Percentiles rank a stretch among this genome's conserved stretches.
Evolutionary conservation across 2,888 invertebrate species (phyloP).

Genomic region (Acleris sparsana): DNA sequence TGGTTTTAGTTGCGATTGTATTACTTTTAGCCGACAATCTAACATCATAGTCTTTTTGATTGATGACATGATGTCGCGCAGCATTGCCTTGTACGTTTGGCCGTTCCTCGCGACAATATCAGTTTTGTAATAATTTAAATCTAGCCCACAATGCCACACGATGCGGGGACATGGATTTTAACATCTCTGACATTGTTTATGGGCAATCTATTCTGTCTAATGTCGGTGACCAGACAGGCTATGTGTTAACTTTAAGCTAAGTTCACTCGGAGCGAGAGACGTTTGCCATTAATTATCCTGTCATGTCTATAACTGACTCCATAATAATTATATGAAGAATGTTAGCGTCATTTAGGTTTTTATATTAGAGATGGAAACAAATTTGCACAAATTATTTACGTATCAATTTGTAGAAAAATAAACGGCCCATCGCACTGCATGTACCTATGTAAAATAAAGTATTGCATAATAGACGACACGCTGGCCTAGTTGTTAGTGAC

Average conservation of each 20-base stretch:
- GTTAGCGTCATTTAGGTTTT: constrained; percentile 1
- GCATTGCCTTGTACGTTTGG: not conserved
- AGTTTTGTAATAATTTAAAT: constrained; percentile 48
- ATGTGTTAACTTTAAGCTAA: constrained; percentile 27
- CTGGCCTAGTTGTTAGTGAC: too few relatives aligned
- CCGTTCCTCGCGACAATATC: constrained; percentile 22
- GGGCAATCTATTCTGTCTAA: constrained; percentile 27
- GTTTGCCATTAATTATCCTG: constrained; percentile 28
- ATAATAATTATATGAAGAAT: constrained; percentile 8
- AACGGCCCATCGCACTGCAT: too few relatives aligned
- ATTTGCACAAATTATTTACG: not conserved
- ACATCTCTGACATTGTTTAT: constrained; percentile 63
- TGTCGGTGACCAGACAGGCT: constrained; percentile 8
- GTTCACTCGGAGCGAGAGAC: constrained; percentile 16
- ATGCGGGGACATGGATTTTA: constrained; percentile 64
- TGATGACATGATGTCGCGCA: not conserved
- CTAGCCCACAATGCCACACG: constrained; percentile 69
- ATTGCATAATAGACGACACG: too few relatives aligned
- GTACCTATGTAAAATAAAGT: too few relatives aligned
- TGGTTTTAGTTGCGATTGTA: too few relatives aligned
- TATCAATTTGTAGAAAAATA: not conserved
- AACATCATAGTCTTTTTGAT: too few relatives aligned
- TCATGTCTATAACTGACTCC: constrained; percentile 18
- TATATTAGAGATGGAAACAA: not conserved
- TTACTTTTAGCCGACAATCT: too few relatives aligned